Conservation (phyloP, 2,888 invertebrate genomes). For the Agriopis leucophaearia region DNA sequence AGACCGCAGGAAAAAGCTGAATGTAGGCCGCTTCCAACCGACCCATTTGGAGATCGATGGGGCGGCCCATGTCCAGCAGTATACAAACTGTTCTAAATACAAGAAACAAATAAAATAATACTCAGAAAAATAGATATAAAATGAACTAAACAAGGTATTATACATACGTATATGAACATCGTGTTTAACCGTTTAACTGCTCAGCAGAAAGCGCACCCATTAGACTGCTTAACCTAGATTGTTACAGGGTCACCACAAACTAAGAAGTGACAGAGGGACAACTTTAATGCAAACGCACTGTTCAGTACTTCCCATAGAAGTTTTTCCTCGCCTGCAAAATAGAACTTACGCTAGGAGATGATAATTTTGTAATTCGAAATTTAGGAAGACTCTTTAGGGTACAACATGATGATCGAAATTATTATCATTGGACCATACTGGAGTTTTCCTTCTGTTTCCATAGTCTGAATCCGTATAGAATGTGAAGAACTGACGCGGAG, state of each 20-base stretch:
- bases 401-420: background rate
- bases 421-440: background rate
- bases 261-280: background rate
- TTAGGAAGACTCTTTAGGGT: too few species aligned
- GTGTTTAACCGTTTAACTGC: slow-evolving; percentile 11
- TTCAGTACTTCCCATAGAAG: too few species aligned
- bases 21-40: too few species aligned
- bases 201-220: slow-evolving; percentile 15
- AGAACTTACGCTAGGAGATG: too few species aligned
- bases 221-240: slow-evolving; percentile 31
- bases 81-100: too few species aligned
- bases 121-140: background rate
- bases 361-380: too few species aligned
- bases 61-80: too few species aligned
- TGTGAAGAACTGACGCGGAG: slow-evolving; percentile 41
- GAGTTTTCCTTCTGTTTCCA: background rate
- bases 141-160: background rate
- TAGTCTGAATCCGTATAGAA: slow-evolving; percentile 7
- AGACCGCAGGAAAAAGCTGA: too few species aligned
- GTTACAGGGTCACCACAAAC: slow-evolving; percentile 18
- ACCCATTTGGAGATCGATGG: too few species aligned
- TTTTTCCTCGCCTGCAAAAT: too few species aligned
- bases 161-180: background rate
- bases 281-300: background rate
- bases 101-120: background rate